Conservation (phyloP, 2,113 vertebrate genomes). For the Tursiops truncatus region DNA sequence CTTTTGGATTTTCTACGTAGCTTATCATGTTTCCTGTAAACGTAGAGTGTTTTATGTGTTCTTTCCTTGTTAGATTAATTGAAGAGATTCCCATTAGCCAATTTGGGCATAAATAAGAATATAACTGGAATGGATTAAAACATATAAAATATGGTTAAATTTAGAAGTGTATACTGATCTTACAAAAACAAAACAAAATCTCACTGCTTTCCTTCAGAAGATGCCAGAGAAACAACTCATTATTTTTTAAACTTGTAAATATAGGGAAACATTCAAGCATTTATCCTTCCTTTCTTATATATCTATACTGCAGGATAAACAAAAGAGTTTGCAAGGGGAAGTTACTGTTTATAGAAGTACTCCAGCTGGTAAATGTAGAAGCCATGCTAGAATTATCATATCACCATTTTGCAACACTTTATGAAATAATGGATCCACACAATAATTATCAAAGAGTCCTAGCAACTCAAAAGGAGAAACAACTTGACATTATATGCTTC, state of each 20-base stretch:
- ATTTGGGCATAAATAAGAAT: neutral
- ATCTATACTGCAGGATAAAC: neutral
- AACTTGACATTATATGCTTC: neutral
- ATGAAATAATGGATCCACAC: neutral
- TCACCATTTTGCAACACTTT: neutral
- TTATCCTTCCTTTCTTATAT: neutral
- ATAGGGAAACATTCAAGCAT: neutral
- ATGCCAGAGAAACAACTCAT: neutral
- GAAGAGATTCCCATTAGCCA: neutral
- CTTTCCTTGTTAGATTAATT: neutral
- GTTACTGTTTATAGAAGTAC: neutral
- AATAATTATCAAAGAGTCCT: neutral
- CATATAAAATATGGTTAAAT: neutral
- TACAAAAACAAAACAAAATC: neutral
- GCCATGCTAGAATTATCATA: neutral
- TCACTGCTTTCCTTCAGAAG: neutral
- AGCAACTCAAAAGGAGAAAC: neutral
- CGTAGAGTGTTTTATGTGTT: neutral
- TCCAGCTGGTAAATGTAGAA: neutral
- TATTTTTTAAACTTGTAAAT: constrained; percentile 8
- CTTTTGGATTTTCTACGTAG: neutral
- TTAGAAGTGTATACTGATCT: neutral
- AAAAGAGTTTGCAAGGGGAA: neutral
- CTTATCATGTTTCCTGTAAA: neutral
- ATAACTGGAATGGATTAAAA: neutral